Percentiles rank a stretch among this genome's conserved stretches.
Evolutionary conservation across 1,140 invertebrate genomes (phyloP).

Genomic region (Oryctes rhinoceros): DNA sequence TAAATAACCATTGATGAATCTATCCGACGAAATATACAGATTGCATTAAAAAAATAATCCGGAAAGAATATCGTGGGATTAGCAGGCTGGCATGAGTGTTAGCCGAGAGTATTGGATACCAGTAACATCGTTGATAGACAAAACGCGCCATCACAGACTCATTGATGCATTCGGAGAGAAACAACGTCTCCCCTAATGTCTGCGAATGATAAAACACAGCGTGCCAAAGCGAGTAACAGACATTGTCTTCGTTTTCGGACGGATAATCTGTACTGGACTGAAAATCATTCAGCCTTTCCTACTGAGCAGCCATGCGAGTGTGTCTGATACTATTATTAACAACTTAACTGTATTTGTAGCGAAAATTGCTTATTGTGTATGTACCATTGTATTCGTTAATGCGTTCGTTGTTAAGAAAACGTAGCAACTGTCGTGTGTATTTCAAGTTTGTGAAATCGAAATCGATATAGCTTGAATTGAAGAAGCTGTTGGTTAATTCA

Average conservation of each 20-base stretch:
- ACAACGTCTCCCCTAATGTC: conserved; percentile 47
- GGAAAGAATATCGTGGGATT: neutral
- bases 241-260: conserved; percentile 46
- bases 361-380: conserved; percentile 28
- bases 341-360: conserved; percentile 29
- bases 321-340: conserved; percentile 29
- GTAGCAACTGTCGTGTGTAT: neutral
- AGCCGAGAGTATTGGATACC: neutral
- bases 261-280: conserved; percentile 46
- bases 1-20: neutral
- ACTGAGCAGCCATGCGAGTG: conserved; percentile 31
- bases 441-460: conserved; percentile 21
- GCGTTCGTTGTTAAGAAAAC: neutral
- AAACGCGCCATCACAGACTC: conserved; percentile 43
- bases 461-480: neutral
- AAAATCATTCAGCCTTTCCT: conserved; percentile 37
- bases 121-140: conserved; percentile 26
- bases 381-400: conserved; percentile 30
- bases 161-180: conserved; percentile 43
- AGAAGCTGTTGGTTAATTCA: neutral
- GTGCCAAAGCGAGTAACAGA: conserved; percentile 41
- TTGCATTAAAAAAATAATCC: conserved; percentile 18
- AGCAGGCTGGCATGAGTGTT: neutral
- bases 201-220: conserved; percentile 46
- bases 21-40: neutral